Percentiles rank a stretch among this genome's conserved stretches.
These are phyloP conservation scores for Andrena bicolor DNA, from an alignment of 2,888 invertebrate species.

Conservation along the genomic window DNA sequence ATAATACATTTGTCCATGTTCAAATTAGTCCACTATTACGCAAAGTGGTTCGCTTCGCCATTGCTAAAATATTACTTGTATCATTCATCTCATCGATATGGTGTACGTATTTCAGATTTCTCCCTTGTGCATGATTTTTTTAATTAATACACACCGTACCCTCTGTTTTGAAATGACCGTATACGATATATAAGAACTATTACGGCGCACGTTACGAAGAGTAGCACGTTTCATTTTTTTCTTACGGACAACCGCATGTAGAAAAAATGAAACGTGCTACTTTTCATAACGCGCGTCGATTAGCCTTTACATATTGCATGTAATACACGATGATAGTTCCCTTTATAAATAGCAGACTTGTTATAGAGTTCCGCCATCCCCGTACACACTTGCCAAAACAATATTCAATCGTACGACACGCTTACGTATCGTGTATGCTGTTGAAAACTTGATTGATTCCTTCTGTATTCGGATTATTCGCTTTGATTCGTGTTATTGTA, in stretches of 20 bases:
- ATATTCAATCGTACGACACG: conserved; percentile 8
- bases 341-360: conserved; percentile 18
- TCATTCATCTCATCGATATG: conserved; percentile 12
- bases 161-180: background rate
- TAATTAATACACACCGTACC: background rate
- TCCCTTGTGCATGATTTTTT: conserved; percentile 38
- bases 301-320: conserved; percentile 42
- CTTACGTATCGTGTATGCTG: background rate
- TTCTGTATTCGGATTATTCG: background rate
- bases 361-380: background rate
- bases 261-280: too few species aligned
- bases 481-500: conserved; percentile 16
- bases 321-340: conserved; percentile 22
- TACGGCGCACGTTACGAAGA: too few species aligned
- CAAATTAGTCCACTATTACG: conserved; percentile 18
- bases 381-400: background rate
- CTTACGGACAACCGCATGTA: too few species aligned
- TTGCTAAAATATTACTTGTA: conserved; percentile 13
- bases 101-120: conserved; percentile 5
- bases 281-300: too few species aligned
- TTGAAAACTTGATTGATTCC: background rate
- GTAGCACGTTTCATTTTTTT: too few species aligned
- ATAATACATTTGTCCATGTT: conserved; percentile 14
- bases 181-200: background rate
- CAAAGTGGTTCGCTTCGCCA: conserved; percentile 3